phyloP scores from a whole-genome alignment of 1,140 invertebrate species.

The Mesaphorura yosii region DNA sequence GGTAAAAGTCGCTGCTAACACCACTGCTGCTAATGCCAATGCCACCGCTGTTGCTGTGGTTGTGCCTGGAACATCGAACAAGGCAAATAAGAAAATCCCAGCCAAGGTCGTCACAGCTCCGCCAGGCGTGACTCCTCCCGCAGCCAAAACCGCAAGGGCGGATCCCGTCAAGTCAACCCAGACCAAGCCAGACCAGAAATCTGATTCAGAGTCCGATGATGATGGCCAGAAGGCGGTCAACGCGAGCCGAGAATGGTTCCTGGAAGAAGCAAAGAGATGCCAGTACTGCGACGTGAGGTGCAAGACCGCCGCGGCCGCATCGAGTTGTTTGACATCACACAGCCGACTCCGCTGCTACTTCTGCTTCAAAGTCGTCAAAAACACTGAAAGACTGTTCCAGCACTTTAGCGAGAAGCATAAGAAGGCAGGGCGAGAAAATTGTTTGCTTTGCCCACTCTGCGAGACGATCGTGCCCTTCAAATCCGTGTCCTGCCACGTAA shows the following conservation, averaged over 20 bases:
- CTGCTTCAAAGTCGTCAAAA: conserved; percentile 9
- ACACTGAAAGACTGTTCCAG: conserved; percentile 12
- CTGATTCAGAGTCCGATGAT: not conserved
- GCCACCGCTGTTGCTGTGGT: no score
- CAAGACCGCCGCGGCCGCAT: not conserved
- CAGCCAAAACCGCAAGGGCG: no score
- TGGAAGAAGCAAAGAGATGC: conserved; percentile 8
- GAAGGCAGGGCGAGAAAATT: conserved; percentile 9
- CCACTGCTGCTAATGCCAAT: no score
- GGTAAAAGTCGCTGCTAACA: no score
- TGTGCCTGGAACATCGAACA: no score
- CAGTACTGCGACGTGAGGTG: conserved; percentile 9
- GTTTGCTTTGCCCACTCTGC: conserved; percentile 10
- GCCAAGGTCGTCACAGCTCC: no score
- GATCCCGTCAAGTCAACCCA: no score
- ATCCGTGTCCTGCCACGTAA: conserved; percentile 14
- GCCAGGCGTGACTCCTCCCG: no score
- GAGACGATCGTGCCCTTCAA: conserved; percentile 7
- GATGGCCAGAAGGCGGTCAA: not conserved
- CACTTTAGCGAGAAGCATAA: conserved; percentile 12
- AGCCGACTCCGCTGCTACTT: conserved; percentile 12
- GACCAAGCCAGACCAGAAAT: not conserved
- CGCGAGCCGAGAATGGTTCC: conserved; percentile 7
- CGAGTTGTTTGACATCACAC: conserved; percentile 6
- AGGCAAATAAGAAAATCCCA: no score